These are phyloP conservation scores for Pardosa pseudoannulata DNA, from an alignment of 2,888 invertebrate species.

Conservation along the genomic window DNA sequence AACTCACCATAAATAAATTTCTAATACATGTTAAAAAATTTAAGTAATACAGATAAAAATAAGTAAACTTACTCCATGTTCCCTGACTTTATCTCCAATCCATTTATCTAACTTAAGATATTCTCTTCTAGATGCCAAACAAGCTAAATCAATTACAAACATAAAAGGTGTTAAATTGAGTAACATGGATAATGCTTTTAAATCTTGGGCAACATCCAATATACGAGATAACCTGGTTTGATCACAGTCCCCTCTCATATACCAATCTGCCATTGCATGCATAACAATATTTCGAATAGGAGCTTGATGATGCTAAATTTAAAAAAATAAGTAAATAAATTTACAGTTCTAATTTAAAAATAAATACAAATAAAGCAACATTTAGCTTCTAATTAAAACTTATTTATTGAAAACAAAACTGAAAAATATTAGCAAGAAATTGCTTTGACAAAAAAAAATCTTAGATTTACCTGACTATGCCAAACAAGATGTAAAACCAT, in stretches of 20 bases:
- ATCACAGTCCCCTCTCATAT: slow-evolving; percentile 92
- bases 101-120: slow-evolving; percentile 99
- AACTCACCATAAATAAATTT: too few species aligned
- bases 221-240: slow-evolving; percentile 95
- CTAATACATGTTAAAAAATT: too few species aligned
- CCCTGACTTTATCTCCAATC: slow-evolving; percentile 96
- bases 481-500: slow-evolving; percentile 97
- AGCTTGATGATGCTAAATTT: slow-evolving; percentile 39
- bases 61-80: slow-evolving; percentile 90
- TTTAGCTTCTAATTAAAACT: too few species aligned
- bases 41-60: too few species aligned
- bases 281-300: slow-evolving; percentile 72
- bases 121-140: slow-evolving; percentile 96
- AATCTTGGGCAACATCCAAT: slow-evolving; percentile 96
- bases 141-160: slow-evolving; percentile 99
- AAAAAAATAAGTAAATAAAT: too few species aligned
- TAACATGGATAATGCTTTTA: slow-evolving; percentile 89
- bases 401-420: too few species aligned
- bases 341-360: too few species aligned
- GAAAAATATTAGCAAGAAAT: too few species aligned
- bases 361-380: too few species aligned
- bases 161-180: slow-evolving; percentile 93
- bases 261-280: slow-evolving; percentile 99
- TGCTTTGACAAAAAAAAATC: too few species aligned
- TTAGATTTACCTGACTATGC: slow-evolving; percentile 84